Conservation (phyloP, 2,113 vertebrate genomes). For the Catharus minimus region DNA sequence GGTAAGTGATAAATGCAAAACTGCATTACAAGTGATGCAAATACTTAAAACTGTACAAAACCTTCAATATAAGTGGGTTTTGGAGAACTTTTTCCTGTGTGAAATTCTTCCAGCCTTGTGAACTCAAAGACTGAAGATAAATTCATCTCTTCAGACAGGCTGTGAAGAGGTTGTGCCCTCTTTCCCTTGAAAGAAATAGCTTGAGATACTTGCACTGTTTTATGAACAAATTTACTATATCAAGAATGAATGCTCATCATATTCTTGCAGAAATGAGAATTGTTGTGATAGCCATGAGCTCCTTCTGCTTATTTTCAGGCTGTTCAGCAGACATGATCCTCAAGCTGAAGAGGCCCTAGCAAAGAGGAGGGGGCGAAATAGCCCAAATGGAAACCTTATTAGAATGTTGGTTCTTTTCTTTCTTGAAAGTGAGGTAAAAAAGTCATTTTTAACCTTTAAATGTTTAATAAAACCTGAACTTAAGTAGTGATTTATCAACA, state of each 20-base stretch:
- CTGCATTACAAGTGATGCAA: neutral
- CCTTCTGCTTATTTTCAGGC: slow-evolving; percentile 67
- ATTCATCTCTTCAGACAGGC: neutral
- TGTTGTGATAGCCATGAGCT: slow-evolving; percentile 22
- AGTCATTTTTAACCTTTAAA: neutral
- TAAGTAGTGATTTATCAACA: neutral
- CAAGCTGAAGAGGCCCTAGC: slow-evolving; percentile 97
- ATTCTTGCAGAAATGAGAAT: neutral
- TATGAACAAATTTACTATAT: neutral
- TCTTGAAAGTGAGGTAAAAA: slow-evolving; percentile 97
- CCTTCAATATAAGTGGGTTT: neutral
- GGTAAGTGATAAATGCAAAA: neutral
- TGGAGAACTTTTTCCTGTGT: neutral
- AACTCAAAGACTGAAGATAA: neutral
- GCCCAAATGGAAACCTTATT: slow-evolving; percentile 97
- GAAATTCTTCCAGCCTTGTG: neutral
- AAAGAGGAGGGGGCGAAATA: slow-evolving; percentile 94
- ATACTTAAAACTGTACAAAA: neutral
- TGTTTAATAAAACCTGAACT: slow-evolving; percentile 23
- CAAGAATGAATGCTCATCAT: neutral
- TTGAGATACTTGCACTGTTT: neutral
- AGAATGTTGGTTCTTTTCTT: slow-evolving; percentile 99
- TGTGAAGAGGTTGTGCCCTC: neutral
- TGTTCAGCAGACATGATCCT: slow-evolving; percentile 97
- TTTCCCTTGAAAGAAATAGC: neutral